Base-by-base conservation (phyloP, 2,113 vertebrate genomes). In the Hucho hucho region DNA sequence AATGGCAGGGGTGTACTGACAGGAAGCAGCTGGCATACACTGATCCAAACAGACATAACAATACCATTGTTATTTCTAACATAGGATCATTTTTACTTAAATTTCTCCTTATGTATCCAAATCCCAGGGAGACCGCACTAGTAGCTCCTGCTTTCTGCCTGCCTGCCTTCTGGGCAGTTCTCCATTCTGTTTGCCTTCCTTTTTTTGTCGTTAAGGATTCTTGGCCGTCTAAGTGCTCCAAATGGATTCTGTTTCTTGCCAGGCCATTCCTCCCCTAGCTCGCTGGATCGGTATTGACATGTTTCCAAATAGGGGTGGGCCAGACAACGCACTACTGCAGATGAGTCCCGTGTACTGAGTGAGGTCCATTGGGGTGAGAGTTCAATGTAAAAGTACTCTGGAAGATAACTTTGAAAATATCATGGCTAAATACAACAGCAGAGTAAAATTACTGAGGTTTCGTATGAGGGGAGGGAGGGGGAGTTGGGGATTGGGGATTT, bases 141-240 rank as follows among this genome's bases (percentile, higher is more conserved):
- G 49, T 18, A 16, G 12, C 49, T 53, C 3, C 37, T 43, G 9
- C 37, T 43, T 43, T 9, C 37, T 43, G 9, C 9, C 37, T 11
- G 9, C 37, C 37, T 43, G 37, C 37, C 37, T 43, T 43, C 9
- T 1, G 37, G 37, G 37, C 37, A 43, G 11, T 43, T 43, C 9
- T 43, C 37, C 37, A 43, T 43, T 43, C 37, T 43, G 37, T 43
- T 43, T 11, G 9, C 9, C 37, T 43, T 43, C 37, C 81, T 84
- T 72, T 78, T 78, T 73, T 85, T 81, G 72, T 74, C 46, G 72
- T 43, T 43, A 43, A 43, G 37, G 76, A 77, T 82, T 86, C 84
- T 87, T 85, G 78, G 86, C 84, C 81, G 77, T 68, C 79, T 87
- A 89, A 90, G 87, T 89, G 83, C 84, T 86, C 77, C 80, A 89